Evolutionary conservation across 2,797 vertebrate genomes (phyloP).

Genomic region (Channallabes apus): DNA sequence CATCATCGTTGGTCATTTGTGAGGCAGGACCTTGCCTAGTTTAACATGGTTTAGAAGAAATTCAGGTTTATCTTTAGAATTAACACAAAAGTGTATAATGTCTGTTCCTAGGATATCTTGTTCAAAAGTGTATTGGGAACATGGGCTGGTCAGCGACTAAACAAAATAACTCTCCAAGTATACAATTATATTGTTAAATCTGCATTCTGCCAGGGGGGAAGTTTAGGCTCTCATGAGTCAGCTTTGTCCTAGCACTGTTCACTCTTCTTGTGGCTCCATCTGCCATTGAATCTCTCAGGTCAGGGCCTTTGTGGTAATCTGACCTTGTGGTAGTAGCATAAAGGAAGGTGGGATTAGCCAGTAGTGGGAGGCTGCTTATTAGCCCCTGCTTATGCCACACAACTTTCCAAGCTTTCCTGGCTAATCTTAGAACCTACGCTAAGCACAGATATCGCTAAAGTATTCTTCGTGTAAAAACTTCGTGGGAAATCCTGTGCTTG

Average conservation of each 20-base stretch:
- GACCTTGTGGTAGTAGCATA: slow-evolving; percentile 61
- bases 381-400: slow-evolving; percentile 63
- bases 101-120: background rate
- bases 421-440: slow-evolving; percentile 55
- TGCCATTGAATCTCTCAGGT: slow-evolving; percentile 65
- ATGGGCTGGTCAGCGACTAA: background rate
- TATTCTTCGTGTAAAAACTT: no score
- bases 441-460: background rate
- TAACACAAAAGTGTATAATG: background rate
- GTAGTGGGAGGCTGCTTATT: slow-evolving; percentile 61
- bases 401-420: slow-evolving; percentile 75
- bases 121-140: background rate
- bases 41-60: background rate
- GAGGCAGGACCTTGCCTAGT: background rate
- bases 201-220: background rate
- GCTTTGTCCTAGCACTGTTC: slow-evolving; percentile 70
- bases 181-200: slow-evolving; percentile 21
- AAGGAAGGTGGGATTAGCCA: slow-evolving; percentile 65
- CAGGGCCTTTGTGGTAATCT: slow-evolving; percentile 65
- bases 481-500: background rate
- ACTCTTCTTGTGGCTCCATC: slow-evolving; percentile 58
- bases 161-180: background rate
- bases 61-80: background rate
- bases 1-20: background rate
- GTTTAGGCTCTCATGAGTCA: slow-evolving; percentile 66